A percentile compares a stretch with the other conserved stretches of the same genome.
These are phyloP conservation scores for Limnephilus lunatus DNA, from an alignment of 2,888 invertebrate species.

Conservation along the genomic window DNA sequence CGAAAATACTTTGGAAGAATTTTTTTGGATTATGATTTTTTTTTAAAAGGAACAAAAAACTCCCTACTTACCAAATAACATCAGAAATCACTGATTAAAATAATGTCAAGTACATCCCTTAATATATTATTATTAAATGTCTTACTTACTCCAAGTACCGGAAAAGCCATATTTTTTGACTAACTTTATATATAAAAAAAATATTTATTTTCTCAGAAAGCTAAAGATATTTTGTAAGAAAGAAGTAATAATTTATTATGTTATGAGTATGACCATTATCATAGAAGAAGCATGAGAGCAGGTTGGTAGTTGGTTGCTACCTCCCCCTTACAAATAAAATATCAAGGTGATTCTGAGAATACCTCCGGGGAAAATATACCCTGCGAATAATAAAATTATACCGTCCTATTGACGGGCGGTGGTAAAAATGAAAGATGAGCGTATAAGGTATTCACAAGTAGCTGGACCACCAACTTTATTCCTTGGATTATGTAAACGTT, in stretches of 20 bases:
- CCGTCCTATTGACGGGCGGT: conserved; percentile 53
- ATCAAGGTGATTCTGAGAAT: conserved; percentile 32
- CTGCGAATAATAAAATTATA: conserved; percentile 51
- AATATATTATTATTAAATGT: background rate
- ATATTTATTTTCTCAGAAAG: background rate
- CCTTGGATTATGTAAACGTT: background rate
- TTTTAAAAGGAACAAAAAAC: too few relatives aligned
- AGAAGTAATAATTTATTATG: background rate
- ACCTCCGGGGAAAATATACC: conserved; percentile 37
- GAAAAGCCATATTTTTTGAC: background rate
- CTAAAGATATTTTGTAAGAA: background rate
- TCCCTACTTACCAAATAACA: too few relatives aligned
- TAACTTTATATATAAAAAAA: background rate
- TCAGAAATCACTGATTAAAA: too few relatives aligned
- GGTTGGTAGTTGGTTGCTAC: background rate
- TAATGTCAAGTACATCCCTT: too few relatives aligned
- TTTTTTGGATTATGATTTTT: too few relatives aligned
- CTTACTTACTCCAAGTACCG: background rate
- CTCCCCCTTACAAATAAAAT: background rate
- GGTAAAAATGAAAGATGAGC: conserved; percentile 52
- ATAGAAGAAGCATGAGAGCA: background rate
- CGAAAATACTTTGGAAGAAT: too few relatives aligned
- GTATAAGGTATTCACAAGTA: conserved; percentile 28
- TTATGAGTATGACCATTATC: background rate
- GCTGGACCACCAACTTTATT: background rate